Conservation (phyloP, 2,888 invertebrate genomes). For the Chalcis sispes region DNA sequence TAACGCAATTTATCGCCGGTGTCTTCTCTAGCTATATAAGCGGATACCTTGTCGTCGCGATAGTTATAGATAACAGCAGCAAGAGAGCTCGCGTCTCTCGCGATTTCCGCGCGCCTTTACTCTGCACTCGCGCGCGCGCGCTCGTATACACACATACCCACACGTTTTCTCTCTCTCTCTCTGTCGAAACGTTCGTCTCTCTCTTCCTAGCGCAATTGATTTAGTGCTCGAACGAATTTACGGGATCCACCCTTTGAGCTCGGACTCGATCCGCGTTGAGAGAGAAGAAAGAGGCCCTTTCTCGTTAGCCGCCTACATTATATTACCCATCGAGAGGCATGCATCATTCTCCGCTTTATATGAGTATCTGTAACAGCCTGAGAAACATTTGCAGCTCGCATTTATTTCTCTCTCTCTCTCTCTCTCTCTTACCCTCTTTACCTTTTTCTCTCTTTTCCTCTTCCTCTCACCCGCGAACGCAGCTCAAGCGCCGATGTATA, state of each 20-base stretch:
- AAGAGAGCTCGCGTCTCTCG: constrained; percentile 23
- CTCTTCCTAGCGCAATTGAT: constrained; percentile 60
- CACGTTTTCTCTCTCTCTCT: constrained; percentile 39
- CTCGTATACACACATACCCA: background rate
- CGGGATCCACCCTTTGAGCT: constrained; percentile 68
- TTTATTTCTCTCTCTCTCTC: constrained; percentile 55
- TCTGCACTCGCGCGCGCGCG: background rate
- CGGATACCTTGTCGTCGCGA: constrained; percentile 54
- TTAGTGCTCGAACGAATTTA: constrained; percentile 68
- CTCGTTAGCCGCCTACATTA: constrained; percentile 75
- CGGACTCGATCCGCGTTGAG: constrained; percentile 57
- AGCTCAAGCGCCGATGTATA: background rate
- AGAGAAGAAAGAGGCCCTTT: constrained; percentile 64
- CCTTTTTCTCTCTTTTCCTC: constrained; percentile 40
- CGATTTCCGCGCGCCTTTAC: constrained; percentile 28
- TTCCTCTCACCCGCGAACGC: background rate
- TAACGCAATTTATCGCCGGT: constrained; percentile 52
- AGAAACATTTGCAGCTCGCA: constrained; percentile 72
- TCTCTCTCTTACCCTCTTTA: background rate
- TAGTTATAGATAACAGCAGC: constrained; percentile 54
- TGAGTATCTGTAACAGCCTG: constrained; percentile 73
- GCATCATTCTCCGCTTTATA: constrained; percentile 72
- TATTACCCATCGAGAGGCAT: constrained; percentile 73
- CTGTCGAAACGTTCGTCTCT: background rate
- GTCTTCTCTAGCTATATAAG: constrained; percentile 49